These are phyloP conservation scores for Morpho helenor DNA, from an alignment of 2,888 invertebrate species.

Conservation along the genomic window DNA sequence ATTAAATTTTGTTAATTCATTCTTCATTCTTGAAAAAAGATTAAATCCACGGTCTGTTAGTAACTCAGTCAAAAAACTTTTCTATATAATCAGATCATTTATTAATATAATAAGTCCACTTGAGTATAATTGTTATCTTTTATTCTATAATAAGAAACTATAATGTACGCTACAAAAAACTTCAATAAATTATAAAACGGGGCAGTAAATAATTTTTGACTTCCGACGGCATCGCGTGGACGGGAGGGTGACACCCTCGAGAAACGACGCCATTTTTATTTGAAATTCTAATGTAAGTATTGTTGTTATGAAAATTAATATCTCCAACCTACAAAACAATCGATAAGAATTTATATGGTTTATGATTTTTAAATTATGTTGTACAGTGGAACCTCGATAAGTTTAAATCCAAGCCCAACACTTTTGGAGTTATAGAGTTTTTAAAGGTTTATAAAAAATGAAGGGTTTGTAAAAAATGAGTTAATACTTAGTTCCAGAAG, in stretches of 20 bases:
- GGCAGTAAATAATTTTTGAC: slow-evolving; percentile 32
- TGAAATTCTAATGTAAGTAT: slow-evolving; percentile 49
- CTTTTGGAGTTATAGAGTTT: too few species aligned
- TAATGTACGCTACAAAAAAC: slow-evolving; percentile 15
- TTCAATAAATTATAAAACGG: slow-evolving; percentile 15
- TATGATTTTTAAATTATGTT: slow-evolving; percentile 5
- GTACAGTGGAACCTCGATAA: not conserved
- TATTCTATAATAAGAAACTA: not conserved
- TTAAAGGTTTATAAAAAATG: too few species aligned
- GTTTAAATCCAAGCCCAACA: too few species aligned
- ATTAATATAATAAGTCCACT: not conserved
- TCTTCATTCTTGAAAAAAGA: too few species aligned
- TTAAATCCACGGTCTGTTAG: too few species aligned
- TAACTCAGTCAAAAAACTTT: too few species aligned
- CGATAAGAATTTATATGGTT: slow-evolving; percentile 26
- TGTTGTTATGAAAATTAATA: slow-evolving; percentile 33
- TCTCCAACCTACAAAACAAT: slow-evolving; percentile 35
- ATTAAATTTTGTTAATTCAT: too few species aligned
- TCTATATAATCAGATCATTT: too few species aligned
- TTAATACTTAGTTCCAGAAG: too few species aligned
- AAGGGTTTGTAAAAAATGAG: too few species aligned
- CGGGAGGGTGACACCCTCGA: slow-evolving; percentile 58
- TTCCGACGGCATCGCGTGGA: slow-evolving; percentile 57
- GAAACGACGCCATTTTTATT: slow-evolving; percentile 61
- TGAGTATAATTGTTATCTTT: not conserved